Percentiles rank a stretch among this genome's conserved stretches.
Conservation (phyloP, 2,888 invertebrate genomes). For the Phasia obesa region DNA sequence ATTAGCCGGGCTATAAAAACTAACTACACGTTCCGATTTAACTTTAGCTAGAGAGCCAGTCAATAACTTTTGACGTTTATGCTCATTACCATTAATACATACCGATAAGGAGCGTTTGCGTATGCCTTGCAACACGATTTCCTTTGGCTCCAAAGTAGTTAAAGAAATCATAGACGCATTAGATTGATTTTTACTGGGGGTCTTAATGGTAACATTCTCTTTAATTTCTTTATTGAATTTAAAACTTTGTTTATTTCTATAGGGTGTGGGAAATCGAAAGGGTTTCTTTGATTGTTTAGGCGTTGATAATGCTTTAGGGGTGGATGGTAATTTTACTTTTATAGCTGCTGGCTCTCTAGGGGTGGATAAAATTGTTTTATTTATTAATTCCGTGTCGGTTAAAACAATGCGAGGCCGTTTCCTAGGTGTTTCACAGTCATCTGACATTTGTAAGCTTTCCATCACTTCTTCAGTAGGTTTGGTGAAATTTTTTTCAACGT, state of each 20-base stretch:
- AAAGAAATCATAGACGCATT: slow-evolving; percentile 29
- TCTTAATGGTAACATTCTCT: slow-evolving; percentile 36
- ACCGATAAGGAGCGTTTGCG: slow-evolving; percentile 78
- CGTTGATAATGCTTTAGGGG: slow-evolving; percentile 38
- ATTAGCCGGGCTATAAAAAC: slow-evolving; percentile 78
- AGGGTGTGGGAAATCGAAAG: slow-evolving; percentile 75
- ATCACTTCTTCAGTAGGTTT: slow-evolving; percentile 55
- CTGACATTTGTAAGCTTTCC: slow-evolving; percentile 60
- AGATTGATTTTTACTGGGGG: background rate
- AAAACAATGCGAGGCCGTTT: slow-evolving; percentile 53
- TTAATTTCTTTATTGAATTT: slow-evolving; percentile 31
- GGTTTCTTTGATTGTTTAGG: slow-evolving; percentile 54
- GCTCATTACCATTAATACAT: slow-evolving; percentile 64
- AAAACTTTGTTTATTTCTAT: slow-evolving; percentile 62
- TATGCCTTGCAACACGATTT: slow-evolving; percentile 69
- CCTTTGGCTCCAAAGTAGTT: slow-evolving; percentile 66
- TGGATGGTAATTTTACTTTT: background rate
- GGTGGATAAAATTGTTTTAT: background rate
- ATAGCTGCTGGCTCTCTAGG: background rate
- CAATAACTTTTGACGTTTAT: slow-evolving; percentile 8
- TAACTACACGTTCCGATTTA: slow-evolving; percentile 72
- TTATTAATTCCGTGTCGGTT: slow-evolving; percentile 11
- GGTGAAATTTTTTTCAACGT: slow-evolving; percentile 1
- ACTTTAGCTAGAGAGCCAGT: background rate
- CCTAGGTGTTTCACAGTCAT: slow-evolving; percentile 43